A percentile compares a stretch with the other conserved stretches of the same genome.
phyloP scores from a whole-genome alignment of 2,797 vertebrate genomes.

The Schizopygopsis pylzovi region DNA sequence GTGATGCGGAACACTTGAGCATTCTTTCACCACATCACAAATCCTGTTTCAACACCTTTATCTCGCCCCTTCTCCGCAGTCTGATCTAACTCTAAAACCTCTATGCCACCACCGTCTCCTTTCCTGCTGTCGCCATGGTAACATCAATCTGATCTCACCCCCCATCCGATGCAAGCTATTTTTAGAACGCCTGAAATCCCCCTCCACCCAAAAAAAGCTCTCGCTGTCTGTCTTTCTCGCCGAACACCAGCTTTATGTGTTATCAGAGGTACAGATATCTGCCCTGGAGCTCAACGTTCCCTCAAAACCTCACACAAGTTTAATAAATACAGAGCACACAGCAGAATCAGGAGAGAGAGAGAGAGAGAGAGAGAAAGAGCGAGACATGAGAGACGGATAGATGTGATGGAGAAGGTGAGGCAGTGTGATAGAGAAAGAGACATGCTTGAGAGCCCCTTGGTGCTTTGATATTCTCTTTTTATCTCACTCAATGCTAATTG shows the following conservation, averaged over 20 bases:
- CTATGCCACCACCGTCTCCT: conserved; percentile 40
- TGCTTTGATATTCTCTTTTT: conserved; percentile 55
- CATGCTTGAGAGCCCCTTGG: conserved; percentile 22
- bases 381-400: conserved; percentile 4
- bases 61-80: conserved; percentile 24
- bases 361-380: neutral
- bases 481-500: conserved; percentile 54
- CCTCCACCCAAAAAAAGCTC: conserved; percentile 48
- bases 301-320: conserved; percentile 34
- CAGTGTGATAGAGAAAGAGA: neutral
- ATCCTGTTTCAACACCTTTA: conserved; percentile 34
- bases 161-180: conserved; percentile 57
- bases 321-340: conserved; percentile 17
- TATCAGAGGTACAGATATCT: conserved; percentile 54
- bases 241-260: conserved; percentile 45
- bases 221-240: conserved; percentile 21
- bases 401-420: conserved; percentile 18
- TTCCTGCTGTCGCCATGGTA: conserved; percentile 60
- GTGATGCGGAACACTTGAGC: conserved; percentile 24
- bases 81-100: conserved; percentile 43
- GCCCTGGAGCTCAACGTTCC: conserved; percentile 46
- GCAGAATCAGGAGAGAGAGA: neutral
- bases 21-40: conserved; percentile 29
- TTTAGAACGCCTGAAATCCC: conserved; percentile 63
- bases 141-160: conserved; percentile 63